Conservation (phyloP, 2,888 invertebrate genomes). For the Acanthosepion esculentum region DNA sequence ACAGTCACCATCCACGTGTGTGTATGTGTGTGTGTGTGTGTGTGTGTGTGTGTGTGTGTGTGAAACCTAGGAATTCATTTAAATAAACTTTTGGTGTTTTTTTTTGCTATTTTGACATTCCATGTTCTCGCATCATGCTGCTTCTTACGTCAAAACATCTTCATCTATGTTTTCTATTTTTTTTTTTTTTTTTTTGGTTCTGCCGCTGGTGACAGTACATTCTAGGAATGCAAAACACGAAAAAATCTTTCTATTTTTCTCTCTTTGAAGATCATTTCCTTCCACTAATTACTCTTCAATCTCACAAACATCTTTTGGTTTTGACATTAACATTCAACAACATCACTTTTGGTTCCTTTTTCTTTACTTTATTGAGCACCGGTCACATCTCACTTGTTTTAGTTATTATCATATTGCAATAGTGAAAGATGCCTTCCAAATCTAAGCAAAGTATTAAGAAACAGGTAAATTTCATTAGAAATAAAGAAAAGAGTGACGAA, state of each 20-base stretch:
- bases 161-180: neutral
- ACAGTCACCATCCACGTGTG: neutral
- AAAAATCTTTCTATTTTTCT: neutral
- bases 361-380: neutral
- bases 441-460: no score
- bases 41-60: neutral
- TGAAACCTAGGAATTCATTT: neutral
- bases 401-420: neutral
- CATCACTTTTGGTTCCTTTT: neutral
- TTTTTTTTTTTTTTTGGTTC: neutral
- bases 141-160: neutral
- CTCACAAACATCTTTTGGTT: neutral
- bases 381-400: neutral
- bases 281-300: neutral
- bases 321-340: slow-evolving; percentile 33
- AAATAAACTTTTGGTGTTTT: neutral
- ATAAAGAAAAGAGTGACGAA: no score
- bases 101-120: neutral
- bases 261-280: neutral
- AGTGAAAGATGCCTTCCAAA: neutral
- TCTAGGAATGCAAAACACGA: neutral
- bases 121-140: neutral
- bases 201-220: neutral
- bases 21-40: neutral
- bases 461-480: no score